Evolutionary conservation across 1,140 invertebrate species (phyloP).

Genomic region (Latrodectus geometricus): DNA sequence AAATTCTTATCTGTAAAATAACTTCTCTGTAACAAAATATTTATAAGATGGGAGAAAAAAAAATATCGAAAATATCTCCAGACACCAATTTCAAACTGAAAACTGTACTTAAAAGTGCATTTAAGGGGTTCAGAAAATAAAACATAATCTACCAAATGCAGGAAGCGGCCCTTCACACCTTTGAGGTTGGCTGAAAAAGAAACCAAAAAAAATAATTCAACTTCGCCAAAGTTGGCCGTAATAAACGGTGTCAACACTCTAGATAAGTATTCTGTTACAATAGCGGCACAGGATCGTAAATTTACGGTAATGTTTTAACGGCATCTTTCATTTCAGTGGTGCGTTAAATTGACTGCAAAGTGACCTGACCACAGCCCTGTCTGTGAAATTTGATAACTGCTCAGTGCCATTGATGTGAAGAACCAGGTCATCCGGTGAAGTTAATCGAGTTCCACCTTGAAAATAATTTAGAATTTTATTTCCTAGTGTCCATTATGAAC

Average conservation of each 20-base stretch:
- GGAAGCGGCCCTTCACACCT: neutral
- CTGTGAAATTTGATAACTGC: neutral
- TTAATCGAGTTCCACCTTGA: neutral
- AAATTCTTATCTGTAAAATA: neutral
- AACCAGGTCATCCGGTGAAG: neutral
- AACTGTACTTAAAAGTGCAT: neutral
- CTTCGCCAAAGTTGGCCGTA: neutral
- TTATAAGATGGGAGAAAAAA: neutral
- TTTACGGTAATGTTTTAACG: conserved; percentile 1
- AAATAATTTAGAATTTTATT: too few relatives aligned
- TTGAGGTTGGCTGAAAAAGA: neutral
- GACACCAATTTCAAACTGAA: neutral
- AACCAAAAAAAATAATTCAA: neutral
- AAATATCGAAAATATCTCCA: neutral
- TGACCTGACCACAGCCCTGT: neutral
- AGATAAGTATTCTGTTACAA: conserved; percentile 1
- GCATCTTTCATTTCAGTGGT: neutral
- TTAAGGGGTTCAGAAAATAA: neutral
- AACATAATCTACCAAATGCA: neutral
- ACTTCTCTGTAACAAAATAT: neutral
- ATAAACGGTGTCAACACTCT: neutral
- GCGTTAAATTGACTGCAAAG: neutral
- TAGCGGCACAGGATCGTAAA: neutral
- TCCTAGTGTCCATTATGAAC: too few relatives aligned
- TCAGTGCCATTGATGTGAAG: neutral